phyloP scores from a whole-genome alignment of 2,113 vertebrate genomes.

The Hassar affinis region DNA sequence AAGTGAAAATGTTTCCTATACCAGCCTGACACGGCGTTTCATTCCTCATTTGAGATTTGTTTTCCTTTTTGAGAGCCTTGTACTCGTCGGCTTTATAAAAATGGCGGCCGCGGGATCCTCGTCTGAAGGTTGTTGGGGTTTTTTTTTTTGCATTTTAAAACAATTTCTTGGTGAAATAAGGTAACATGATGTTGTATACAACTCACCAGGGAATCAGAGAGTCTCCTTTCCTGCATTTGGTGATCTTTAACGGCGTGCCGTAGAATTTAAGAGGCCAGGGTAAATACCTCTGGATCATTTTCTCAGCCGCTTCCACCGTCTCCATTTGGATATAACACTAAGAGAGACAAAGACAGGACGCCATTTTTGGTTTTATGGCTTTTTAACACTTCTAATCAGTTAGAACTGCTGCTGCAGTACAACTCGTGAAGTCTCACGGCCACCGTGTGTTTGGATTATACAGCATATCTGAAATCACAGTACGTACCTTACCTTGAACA shows the following conservation, averaged over 20 bases:
- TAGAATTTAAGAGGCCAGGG: constrained; percentile 46
- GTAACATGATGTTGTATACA: background rate
- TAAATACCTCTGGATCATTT: constrained; percentile 42
- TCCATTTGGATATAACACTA: constrained; percentile 59
- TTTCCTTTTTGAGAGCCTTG: background rate
- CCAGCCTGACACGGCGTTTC: background rate
- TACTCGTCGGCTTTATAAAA: no score
- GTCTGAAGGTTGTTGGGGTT: no score
- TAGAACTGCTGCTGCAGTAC: background rate
- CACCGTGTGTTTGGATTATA: background rate
- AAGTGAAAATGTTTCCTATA: no score
- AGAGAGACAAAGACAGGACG: no score
- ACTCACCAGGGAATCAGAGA: constrained; percentile 54
- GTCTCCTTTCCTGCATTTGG: constrained; percentile 55
- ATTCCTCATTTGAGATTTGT: background rate
- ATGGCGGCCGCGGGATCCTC: no score
- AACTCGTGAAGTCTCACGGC: no score
- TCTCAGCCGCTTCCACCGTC: constrained; percentile 41
- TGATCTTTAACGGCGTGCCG: constrained; percentile 44
- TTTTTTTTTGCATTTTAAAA: background rate
- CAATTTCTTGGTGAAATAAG: background rate
- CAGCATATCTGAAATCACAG: background rate
- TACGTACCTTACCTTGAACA: no score
- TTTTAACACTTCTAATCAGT: background rate
- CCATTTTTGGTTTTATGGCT: no score